Evolutionary conservation across 1,140 invertebrate species (phyloP).

Genomic region (Cydia pomonella): DNA sequence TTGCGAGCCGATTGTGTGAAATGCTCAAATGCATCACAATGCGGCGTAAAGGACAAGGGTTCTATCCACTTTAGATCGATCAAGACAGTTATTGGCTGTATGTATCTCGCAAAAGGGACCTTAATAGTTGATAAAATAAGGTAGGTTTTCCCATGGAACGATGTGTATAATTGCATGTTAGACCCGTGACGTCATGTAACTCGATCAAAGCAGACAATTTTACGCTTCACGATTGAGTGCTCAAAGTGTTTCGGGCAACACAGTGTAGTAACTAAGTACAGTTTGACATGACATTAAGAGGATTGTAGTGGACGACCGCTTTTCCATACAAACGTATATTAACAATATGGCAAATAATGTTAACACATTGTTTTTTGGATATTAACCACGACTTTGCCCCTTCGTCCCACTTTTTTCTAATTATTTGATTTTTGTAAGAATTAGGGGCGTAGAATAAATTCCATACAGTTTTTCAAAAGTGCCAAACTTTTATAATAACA

Average conservation of each 20-base stretch:
- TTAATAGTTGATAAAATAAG: background rate
- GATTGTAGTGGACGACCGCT: too few relatives aligned
- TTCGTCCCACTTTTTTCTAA: too few relatives aligned
- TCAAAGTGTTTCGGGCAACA: conserved; percentile 23
- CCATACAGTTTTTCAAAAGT: too few relatives aligned
- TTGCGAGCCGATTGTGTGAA: background rate
- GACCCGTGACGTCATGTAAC: conserved; percentile 1
- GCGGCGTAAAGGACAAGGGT: background rate
- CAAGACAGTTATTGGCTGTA: background rate
- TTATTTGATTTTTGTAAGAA: too few relatives aligned
- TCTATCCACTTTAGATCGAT: conserved; percentile 1
- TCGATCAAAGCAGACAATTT: conserved; percentile 32
- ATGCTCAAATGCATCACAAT: conserved; percentile 5
- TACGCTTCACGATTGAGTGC: background rate
- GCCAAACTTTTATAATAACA: too few relatives aligned
- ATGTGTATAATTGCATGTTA: background rate
- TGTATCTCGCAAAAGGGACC: background rate
- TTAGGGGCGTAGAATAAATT: too few relatives aligned
- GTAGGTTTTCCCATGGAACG: background rate
- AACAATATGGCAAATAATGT: too few relatives aligned
- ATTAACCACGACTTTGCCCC: too few relatives aligned
- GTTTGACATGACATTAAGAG: background rate
- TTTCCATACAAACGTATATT: too few relatives aligned
- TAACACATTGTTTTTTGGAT: too few relatives aligned
- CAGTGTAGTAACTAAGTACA: background rate